Evolutionary conservation across 2,888 invertebrate genomes (phyloP).

Genomic region (Aporophyla nigra): DNA sequence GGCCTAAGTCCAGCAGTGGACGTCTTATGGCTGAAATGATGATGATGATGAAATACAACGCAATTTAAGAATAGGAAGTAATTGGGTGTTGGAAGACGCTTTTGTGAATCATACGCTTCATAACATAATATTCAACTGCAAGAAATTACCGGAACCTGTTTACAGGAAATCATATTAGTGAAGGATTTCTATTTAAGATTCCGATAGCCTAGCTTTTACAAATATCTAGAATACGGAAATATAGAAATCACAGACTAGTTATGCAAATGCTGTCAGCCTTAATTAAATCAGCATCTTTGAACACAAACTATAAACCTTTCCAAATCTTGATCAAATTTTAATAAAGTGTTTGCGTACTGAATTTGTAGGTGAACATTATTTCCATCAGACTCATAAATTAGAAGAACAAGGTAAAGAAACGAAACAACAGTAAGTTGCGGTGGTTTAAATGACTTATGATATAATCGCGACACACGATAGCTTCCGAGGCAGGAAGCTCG

Average conservation of each 20-base stretch:
- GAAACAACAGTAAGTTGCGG: constrained; percentile 7
- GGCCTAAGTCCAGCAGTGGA: too few relatives aligned
- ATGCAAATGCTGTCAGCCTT: neutral
- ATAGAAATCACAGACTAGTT: constrained; percentile 36
- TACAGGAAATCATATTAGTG: neutral
- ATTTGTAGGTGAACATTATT: neutral
- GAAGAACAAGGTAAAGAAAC: constrained; percentile 28
- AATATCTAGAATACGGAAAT: constrained; percentile 10
- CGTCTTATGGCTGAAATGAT: too few relatives aligned
- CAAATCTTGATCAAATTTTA: constrained; percentile 1
- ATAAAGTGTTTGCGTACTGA: constrained; percentile 8
- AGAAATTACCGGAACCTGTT: neutral
- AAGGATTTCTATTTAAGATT: neutral
- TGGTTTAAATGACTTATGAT: constrained; percentile 43
- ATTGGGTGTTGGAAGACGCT: too few relatives aligned
- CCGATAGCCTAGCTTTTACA: constrained; percentile 2
- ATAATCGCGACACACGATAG: constrained; percentile 53
- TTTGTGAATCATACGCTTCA: neutral
- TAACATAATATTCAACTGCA: neutral
- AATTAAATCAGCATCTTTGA: neutral
- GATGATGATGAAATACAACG: too few relatives aligned
- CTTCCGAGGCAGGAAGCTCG: constrained; percentile 58
- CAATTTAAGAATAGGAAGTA: too few relatives aligned
- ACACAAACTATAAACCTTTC: constrained; percentile 13
- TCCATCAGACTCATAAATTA: neutral